Evolutionary conservation across 2,113 vertebrate genomes (phyloP).

Genomic region (Gobio gobio): DNA sequence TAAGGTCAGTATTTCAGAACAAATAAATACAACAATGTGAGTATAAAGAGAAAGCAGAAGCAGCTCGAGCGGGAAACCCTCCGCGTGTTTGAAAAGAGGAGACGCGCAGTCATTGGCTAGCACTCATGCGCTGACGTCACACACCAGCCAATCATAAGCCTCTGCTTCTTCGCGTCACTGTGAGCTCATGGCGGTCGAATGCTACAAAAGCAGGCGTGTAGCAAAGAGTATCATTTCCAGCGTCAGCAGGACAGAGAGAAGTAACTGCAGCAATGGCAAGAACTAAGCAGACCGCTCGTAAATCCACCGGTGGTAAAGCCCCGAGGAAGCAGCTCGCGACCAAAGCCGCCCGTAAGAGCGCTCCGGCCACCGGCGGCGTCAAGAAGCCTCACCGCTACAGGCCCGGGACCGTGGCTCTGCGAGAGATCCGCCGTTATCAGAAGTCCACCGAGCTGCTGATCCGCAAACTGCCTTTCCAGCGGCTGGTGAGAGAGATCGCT

Average conservation of each 20-base stretch:
- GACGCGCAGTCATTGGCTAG: not conserved
- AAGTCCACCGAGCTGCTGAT: too few species aligned
- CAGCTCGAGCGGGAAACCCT: too few species aligned
- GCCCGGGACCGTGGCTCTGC: too few species aligned
- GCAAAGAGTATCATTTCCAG: not conserved
- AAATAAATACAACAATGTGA: too few species aligned
- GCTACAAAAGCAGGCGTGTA: not conserved
- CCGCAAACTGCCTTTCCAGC: too few species aligned
- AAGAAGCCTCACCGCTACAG: too few species aligned
- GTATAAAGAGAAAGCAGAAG: too few species aligned
- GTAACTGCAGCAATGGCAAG: not conserved
- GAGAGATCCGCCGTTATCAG: too few species aligned
- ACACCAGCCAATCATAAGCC: not conserved
- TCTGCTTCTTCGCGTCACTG: too few species aligned
- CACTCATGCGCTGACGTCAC: not conserved
- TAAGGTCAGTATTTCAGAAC: too few species aligned
- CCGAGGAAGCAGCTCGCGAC: slow-evolving; percentile 30
- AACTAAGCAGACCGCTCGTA: slow-evolving; percentile 1
- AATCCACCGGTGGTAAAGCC: slow-evolving; percentile 14
- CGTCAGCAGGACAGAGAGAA: not conserved
- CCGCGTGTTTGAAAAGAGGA: not conserved
- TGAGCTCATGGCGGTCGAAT: too few species aligned
- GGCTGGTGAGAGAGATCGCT: too few species aligned
- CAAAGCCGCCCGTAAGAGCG: slow-evolving; percentile 29
- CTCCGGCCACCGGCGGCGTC: slow-evolving; percentile 28